Percentiles rank a stretch among this genome's conserved stretches.
phyloP scores from a whole-genome alignment of 2,797 vertebrate species.

The Diglossa cyanea region DNA sequence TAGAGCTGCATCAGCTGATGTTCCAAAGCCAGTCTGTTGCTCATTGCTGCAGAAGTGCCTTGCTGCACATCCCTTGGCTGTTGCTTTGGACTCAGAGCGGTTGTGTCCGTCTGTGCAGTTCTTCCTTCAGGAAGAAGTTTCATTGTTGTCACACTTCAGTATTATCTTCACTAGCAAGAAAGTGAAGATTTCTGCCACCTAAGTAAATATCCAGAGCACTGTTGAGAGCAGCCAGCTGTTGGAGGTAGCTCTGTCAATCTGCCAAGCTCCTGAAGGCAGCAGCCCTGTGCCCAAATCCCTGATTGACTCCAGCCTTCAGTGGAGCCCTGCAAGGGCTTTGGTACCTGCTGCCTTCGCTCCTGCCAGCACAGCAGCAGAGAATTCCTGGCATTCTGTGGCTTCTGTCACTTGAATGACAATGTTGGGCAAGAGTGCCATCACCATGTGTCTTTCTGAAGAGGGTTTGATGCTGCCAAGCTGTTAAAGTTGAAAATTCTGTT shows the following conservation, averaged over 20 bases:
- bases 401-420: not conserved
- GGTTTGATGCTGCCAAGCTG: not conserved
- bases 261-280: not conserved
- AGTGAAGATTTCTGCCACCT: not conserved
- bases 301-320: not conserved
- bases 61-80: not conserved
- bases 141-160: not conserved
- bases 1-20: not conserved
- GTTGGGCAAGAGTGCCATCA: not conserved
- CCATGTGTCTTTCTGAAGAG: accelerated
- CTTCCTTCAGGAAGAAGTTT: not conserved
- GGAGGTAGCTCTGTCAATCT: not conserved
- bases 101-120: not conserved
- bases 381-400: not conserved
- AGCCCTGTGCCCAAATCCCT: not conserved
- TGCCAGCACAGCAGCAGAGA: not conserved
- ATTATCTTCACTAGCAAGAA: not conserved
- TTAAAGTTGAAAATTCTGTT: not conserved
- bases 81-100: not conserved
- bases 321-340: accelerated
- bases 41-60: not conserved
- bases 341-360: not conserved
- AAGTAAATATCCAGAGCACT: not conserved
- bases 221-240: not conserved
- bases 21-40: not conserved